Base-by-base conservation (phyloP, 2,888 invertebrate genomes). In the Agonopterix heracliana region DNA sequence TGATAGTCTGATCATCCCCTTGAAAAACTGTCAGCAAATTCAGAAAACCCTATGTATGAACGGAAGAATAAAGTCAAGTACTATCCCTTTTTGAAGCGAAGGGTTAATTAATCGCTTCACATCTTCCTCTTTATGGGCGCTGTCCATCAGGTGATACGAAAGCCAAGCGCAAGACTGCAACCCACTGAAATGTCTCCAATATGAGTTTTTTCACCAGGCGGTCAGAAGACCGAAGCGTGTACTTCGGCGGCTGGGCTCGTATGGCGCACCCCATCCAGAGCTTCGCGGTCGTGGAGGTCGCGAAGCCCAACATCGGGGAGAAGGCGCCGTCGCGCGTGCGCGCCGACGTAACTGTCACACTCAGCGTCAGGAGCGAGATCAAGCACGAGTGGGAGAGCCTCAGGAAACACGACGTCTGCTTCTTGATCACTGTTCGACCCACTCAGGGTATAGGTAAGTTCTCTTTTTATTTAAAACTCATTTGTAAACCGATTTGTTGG, bases 231-330 rank as follows among this genome's bases (percentile, higher is more conserved):
- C 93, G 91, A 0, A 92, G 91, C 47, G 92, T 94, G 0, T 94
- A 95, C 66, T 99, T 98, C 84, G 98, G 98, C 10, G 99, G 99
- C 1, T 99, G 99, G 99, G 98, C 99, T 0, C 91, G 99, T 54
- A 99, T 99, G 99, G 99, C 99, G 0, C 94, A 98, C 63, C 97
- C 98, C 0, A 94, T 99, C 50, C 91, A 94, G 8, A 93, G 94
- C 52, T 99, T 99, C 81, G 95, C 95, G 2, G 96, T 99, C 1
- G 96, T 98, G 0, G 98, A 99, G 85, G 98, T 98, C 8, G 94
- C 96, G 0, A 96, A 96, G 67, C 96, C 96, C 0, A 95, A 96
- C 73, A 94, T 96, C 43, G 94, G 99, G 0, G 98, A 99, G 78
- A 96, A 95, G 66, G 93, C 97, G 44, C 99, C 99, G 0, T 97